Base-by-base conservation (phyloP, 1,140 invertebrate genomes). In the Zophobas atratus region DNA sequence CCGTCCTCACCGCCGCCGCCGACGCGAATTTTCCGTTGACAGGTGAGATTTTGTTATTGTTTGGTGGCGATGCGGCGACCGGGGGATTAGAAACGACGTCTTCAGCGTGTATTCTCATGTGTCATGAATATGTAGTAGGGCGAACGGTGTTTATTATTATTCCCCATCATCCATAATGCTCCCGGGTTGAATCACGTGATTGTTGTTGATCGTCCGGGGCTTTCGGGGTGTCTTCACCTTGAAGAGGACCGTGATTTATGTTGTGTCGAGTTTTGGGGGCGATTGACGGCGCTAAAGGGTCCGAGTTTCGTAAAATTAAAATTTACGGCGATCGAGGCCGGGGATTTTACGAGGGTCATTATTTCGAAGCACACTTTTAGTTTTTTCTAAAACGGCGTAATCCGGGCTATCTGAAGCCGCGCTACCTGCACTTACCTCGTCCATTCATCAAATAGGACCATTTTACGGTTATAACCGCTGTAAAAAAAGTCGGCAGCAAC, bases 381-480 rank as follows among this genome's bases (percentile, higher is more conserved):
- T 60, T 60, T 38, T 35, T 60, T 60, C 56, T 39, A 60, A 60
- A 60, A 35, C 32, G 8, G 33, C 34, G 56, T 60, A 39, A 60
- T 38, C 56, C 6, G 56, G 4, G 8, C 56, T 20, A 38, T 60
- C 56, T 60, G 3, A 36, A 35, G 56, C 56, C n/a, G 34, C 32
- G 56, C 5, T 57, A 60, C 56, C 56, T 60, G 56, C 56, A 60
- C 56, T 60, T 60, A 60, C 56, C 56, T 60, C 56, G 8, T 60
- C 56, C 35, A 60, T 60, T 60, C 56, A 36, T 60, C 56, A 60
- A 60, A 60, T 35, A 35, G n/a, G 56, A 60, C 56, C 38, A 60
- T 38, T 60, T 60, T 60, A 60, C 56, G 56, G 35, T 60, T 60
- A 60, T 60, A 60, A 60, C 56, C 56, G 56, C n/a, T 60, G 56